Evolutionary conservation across 2,888 invertebrate species (phyloP), one percentile per base, ranked within the genome.

Genomic region (Lasius fuliginosus): DNA sequence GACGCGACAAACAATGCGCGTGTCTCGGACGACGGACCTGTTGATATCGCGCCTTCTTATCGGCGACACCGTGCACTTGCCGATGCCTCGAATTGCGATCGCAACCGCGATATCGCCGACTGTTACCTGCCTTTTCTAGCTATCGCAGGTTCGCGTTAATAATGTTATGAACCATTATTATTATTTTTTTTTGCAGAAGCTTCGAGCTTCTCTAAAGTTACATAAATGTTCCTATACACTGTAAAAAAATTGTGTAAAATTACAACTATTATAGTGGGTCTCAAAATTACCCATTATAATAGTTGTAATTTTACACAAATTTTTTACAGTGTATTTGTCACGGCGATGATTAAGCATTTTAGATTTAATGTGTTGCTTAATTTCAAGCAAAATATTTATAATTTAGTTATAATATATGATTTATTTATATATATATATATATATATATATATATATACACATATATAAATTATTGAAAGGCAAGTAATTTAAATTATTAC

Each of bases 11-110:
- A 33, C 36, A 36, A 36, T 53, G 49, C 49, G 49, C 23, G 23
- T 23, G 23, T 36, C 36, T 36, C 69, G 56, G 56, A n/a, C 56
- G 56, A n/a, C 56, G 33, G 60, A 81, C 79, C 79, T 81, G 79
- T 81, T 81, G 79, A 81, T 71, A 62, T 49, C 79, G 79, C 60
- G 46, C 60, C 36, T 53, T 8, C 58, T 79, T 79, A 77, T 77
- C 77, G 40, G n/a, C 65, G 53, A 75, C 42, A 53, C n/a, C 15
- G 46, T 46, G 49, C 49, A 5, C 9, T 18, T n/a, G 30, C 12
- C 49, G 1, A 15, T 53, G 33, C 27, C 36, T 40, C 64, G 53
- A 30, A 27, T 64, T 15, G 23, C 64, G 40, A 33, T 58, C 71
- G 23, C n/a, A 23, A 46, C 11, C 0, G 75, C 74, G 62, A 75